These are phyloP conservation scores for Propithecus perrieri DNA, from an alignment of 2,797 vertebrate species.

Conservation along the genomic window DNA sequence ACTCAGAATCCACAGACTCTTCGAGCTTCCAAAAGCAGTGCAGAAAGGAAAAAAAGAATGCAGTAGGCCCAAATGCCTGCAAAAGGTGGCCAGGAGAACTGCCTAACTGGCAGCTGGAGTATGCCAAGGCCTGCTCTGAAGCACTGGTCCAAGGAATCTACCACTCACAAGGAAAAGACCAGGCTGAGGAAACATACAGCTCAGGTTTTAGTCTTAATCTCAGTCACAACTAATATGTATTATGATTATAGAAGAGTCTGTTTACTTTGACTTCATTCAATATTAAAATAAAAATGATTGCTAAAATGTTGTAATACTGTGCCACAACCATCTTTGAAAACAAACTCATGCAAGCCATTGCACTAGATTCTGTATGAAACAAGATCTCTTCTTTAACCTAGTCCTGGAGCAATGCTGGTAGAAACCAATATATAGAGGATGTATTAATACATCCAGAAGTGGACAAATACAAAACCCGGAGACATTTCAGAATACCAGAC, in stretches of 20 bases:
- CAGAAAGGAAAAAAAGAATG: background rate
- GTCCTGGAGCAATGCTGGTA: background rate
- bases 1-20: constrained; percentile 20
- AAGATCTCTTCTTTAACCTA: background rate
- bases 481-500: background rate
- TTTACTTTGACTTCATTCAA: background rate
- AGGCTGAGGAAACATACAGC: background rate
- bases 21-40: constrained; percentile 33
- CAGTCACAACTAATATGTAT: background rate
- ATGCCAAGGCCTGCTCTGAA: background rate
- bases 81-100: background rate
- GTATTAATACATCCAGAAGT: background rate
- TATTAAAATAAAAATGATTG: constrained; percentile 12
- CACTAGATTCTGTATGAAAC: background rate
- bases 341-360: background rate
- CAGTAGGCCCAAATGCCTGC: background rate
- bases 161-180: background rate
- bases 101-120: background rate
- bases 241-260: background rate
- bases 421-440: background rate
- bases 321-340: background rate
- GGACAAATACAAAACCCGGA: background rate
- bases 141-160: background rate
- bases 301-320: background rate
- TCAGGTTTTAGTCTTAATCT: background rate